Evolutionary conservation across 2,113 vertebrate genomes (phyloP).

Genomic region (Ceyx melanurus): DNA sequence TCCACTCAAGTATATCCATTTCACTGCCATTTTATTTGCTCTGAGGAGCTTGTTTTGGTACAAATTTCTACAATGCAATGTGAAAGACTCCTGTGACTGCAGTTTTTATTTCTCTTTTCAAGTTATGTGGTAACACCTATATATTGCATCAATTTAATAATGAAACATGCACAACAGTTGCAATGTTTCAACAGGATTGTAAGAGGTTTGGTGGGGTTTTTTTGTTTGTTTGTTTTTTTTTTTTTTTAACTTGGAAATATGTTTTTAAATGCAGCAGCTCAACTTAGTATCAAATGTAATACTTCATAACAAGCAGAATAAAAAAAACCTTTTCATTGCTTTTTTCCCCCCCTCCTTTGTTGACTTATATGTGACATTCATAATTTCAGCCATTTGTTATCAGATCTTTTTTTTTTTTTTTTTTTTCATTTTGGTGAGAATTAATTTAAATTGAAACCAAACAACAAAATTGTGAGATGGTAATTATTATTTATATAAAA

Average conservation of each 20-base stretch:
- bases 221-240: background rate
- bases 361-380: background rate
- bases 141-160: background rate
- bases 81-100: background rate
- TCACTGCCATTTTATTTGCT: background rate
- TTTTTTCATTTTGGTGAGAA: background rate
- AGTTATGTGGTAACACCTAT: background rate
- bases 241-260: background rate
- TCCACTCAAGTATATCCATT: background rate
- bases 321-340: accelerated
- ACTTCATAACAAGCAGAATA: background rate
- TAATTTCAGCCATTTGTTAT: background rate
- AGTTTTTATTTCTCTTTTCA: background rate
- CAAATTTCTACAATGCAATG: background rate
- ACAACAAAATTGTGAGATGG: background rate
- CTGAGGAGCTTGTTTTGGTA: background rate
- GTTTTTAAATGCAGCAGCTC: background rate
- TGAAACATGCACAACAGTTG: background rate
- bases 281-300: background rate
- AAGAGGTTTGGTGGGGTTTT: background rate
- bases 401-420: accelerated
- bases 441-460: background rate
- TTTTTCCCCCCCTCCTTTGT: background rate
- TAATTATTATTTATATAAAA: background rate
- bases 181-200: background rate